phyloP scores from a whole-genome alignment of 2,888 invertebrate genomes.

The Eustalomyia histrio region DNA sequence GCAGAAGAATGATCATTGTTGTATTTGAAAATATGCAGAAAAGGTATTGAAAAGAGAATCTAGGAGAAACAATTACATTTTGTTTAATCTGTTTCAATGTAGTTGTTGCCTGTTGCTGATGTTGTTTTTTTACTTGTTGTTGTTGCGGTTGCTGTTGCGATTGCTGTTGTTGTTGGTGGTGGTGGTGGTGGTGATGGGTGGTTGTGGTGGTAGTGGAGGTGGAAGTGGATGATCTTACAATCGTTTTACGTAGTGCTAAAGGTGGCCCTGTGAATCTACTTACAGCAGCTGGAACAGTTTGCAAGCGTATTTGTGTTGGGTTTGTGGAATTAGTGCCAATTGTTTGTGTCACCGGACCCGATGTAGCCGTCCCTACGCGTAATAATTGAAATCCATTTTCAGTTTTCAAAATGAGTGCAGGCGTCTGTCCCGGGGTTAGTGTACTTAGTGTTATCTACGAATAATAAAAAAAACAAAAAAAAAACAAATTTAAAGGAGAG shows the following conservation, averaged over 20 bases:
- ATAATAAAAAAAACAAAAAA: constrained; percentile 45
- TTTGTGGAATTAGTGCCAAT: constrained; percentile 82
- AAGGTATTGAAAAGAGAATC: constrained; percentile 57
- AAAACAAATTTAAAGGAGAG: constrained; percentile 54
- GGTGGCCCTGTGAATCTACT: constrained; percentile 86
- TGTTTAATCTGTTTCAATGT: constrained; percentile 77
- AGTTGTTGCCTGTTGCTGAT: constrained; percentile 78
- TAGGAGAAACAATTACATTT: constrained; percentile 74
- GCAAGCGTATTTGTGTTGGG: constrained; percentile 89
- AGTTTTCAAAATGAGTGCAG: constrained; percentile 94
- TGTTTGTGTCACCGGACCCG: constrained; percentile 81
- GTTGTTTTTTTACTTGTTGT: constrained; percentile 72
- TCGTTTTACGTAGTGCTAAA: constrained; percentile 83
- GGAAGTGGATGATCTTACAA: constrained; percentile 79
- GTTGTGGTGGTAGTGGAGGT: constrained; percentile 71
- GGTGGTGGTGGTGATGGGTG: constrained; percentile 71
- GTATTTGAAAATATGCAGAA: constrained; percentile 19
- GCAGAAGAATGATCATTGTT: constrained; percentile 32
- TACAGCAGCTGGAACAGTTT: constrained; percentile 92
- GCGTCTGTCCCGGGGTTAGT: constrained; percentile 92
- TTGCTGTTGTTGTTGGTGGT: constrained; percentile 72
- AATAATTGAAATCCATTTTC: constrained; percentile 97
- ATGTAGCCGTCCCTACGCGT: constrained; percentile 90
- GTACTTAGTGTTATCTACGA: constrained; percentile 93
- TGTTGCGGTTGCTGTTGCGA: constrained; percentile 72